phyloP scores from a whole-genome alignment of 2,888 invertebrate species.

The Catonia carolina region DNA sequence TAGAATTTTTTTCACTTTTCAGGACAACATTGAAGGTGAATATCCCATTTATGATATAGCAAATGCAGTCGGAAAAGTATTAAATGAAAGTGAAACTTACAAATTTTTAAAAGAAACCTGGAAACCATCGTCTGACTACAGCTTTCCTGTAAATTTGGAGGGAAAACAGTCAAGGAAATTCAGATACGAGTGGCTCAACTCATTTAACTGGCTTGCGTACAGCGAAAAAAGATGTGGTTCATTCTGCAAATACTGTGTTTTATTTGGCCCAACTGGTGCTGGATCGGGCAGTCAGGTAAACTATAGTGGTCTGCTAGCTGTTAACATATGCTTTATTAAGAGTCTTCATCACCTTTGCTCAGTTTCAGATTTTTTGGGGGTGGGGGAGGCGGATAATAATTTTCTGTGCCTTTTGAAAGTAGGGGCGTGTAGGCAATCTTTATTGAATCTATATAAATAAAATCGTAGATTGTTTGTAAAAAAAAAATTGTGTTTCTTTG shows the following conservation, averaged over 20 bases:
- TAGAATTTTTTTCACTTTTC: not conserved
- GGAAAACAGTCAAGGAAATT: constrained; percentile 14
- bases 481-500: no score
- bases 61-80: constrained; percentile 15
- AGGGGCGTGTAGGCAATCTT: no score
- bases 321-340: no score
- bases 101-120: no score
- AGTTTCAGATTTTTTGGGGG: not conserved
- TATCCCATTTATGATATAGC: constrained; percentile 2
- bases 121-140: constrained; percentile 10
- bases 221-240: constrained; percentile 9
- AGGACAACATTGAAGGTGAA: constrained; percentile 7
- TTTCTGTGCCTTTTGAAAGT: no score
- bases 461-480: no score
- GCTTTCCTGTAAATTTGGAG: constrained; percentile 14
- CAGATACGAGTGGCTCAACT: constrained; percentile 5
- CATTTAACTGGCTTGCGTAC: constrained; percentile 12
- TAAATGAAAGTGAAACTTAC: no score
- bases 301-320: no score
- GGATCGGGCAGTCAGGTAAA: constrained; percentile 15
- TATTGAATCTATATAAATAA: no score
- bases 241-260: constrained; percentile 15
- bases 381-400: no score
- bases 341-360: not conserved
- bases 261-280: constrained; percentile 15